Evolutionary conservation across 2,888 invertebrate genomes (phyloP).

Genomic region (Lissonota sp.): DNA sequence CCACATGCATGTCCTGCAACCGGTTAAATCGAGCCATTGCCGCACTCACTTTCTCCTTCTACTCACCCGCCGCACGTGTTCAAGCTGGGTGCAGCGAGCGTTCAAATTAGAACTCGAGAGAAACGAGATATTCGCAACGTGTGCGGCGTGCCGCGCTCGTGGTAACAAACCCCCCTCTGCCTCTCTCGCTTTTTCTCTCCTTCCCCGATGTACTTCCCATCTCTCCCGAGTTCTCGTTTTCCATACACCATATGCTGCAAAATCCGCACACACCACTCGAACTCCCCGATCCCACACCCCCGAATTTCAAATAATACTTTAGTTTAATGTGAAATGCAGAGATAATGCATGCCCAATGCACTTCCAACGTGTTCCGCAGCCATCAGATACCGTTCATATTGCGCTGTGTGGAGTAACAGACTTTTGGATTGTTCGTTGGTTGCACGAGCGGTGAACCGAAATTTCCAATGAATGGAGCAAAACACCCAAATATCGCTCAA

Average conservation of each 20-base stretch:
- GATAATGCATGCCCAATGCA: slow-evolving; percentile 42
- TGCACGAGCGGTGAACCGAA: slow-evolving; percentile 42
- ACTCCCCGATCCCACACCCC: not conserved
- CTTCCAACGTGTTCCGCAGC: not conserved
- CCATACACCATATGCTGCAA: slow-evolving; percentile 14
- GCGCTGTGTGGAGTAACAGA: slow-evolving; percentile 21
- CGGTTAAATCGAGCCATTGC: slow-evolving; percentile 24
- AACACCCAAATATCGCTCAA: slow-evolving; percentile 26
- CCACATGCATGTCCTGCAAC: slow-evolving; percentile 28
- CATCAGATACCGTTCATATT: not conserved
- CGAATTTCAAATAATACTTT: slow-evolving; percentile 28
- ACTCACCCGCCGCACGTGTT: slow-evolving; percentile 17
- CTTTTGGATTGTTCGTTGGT: slow-evolving; percentile 44
- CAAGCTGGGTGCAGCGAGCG: slow-evolving; percentile 40
- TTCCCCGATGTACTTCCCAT: not conserved
- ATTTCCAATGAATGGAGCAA: slow-evolving; percentile 37
- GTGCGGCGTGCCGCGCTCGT: slow-evolving; percentile 39
- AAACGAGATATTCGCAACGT: slow-evolving; percentile 53
- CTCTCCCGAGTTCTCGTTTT: slow-evolving; percentile 14
- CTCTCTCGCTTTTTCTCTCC: not conserved
- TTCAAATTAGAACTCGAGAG: slow-evolving; percentile 58
- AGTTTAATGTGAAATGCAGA: slow-evolving; percentile 52
- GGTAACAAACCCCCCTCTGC: slow-evolving; percentile 4
- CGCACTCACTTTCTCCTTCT: slow-evolving; percentile 26
- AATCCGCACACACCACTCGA: slow-evolving; percentile 24